Conservation (phyloP, 1,140 invertebrate species). For the Diabrotica undecimpunctata region DNA sequence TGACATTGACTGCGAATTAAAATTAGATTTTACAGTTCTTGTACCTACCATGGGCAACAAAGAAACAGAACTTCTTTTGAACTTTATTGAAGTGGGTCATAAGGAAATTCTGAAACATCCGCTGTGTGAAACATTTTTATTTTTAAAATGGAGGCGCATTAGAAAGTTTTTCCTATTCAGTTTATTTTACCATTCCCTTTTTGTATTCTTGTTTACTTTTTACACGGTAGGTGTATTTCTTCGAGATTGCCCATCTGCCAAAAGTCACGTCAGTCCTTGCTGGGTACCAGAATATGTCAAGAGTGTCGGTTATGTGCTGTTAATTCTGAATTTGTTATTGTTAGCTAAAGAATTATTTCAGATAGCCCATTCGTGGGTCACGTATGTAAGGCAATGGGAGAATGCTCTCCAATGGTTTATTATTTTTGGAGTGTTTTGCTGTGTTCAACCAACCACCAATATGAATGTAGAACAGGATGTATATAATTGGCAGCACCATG, state of each 20-base stretch:
- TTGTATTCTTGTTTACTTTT: constrained; percentile 68
- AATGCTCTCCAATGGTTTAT: constrained; percentile 80
- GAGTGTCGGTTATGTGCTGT: constrained; percentile 55
- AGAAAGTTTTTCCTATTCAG: constrained; percentile 80
- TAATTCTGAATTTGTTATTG: constrained; percentile 59
- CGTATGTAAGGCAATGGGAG: constrained; percentile 74
- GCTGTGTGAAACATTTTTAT: constrained; percentile 74
- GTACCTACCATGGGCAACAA: constrained; percentile 54
- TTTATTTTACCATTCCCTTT: constrained; percentile 72
- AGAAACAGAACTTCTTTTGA: constrained; percentile 68
- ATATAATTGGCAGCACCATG: constrained; percentile 70
- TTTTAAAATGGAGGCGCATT: constrained; percentile 77
- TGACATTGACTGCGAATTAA: constrained; percentile 78
- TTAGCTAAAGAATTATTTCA: constrained; percentile 72
- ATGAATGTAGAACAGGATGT: constrained; percentile 45
- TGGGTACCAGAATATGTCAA: constrained; percentile 51
- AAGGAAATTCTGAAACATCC: constrained; percentile 75
- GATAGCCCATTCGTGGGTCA: constrained; percentile 62
- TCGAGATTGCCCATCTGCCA: constrained; percentile 41
- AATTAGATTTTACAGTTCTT: constrained; percentile 69
- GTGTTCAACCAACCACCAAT: constrained; percentile 51
- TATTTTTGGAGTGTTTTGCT: constrained; percentile 63
- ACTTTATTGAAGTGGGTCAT: constrained; percentile 73
- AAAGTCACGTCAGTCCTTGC: constrained; percentile 13
- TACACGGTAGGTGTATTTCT: constrained; percentile 61